Percentiles rank a stretch among this genome's conserved stretches.
These are phyloP conservation scores for Trichogramma dendrolimi DNA, from an alignment of 2,888 invertebrate genomes.

Conservation along the genomic window DNA sequence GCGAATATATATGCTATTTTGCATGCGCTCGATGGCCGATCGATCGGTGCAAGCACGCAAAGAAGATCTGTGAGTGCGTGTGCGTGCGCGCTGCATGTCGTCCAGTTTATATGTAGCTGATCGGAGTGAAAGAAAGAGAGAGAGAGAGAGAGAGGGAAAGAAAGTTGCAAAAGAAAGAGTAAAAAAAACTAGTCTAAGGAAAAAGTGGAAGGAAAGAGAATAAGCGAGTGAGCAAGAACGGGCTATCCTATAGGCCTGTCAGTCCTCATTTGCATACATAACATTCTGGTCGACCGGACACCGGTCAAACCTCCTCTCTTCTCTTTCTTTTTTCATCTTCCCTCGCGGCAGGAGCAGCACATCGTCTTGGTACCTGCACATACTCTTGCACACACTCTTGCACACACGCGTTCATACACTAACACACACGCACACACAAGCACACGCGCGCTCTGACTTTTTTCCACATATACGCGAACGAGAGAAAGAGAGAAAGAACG, in stretches of 20 bases:
- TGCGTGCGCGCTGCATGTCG: slow-evolving; percentile 7
- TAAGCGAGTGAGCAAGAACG: slow-evolving; percentile 29
- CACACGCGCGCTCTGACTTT: no score
- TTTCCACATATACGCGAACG: no score
- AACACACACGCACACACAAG: no score
- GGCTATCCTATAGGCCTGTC: slow-evolving; percentile 46
- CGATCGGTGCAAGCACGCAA: not conserved
- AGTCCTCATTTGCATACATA: slow-evolving; percentile 52
- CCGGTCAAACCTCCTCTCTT: slow-evolving; percentile 45
- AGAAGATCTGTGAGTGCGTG: slow-evolving; percentile 11
- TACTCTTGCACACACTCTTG: no score
- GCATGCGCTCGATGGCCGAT: not conserved
- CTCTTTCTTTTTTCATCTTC: slow-evolving; percentile 19
- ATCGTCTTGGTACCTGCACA: not conserved
- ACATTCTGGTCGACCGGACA: slow-evolving; percentile 52
- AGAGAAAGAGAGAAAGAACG: no score
- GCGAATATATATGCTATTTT: not conserved
- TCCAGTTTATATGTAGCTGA: no score
- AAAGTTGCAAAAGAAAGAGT: slow-evolving; percentile 27
- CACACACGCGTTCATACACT: no score
- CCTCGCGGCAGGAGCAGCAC: slow-evolving; percentile 14
- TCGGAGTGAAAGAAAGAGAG: slow-evolving; percentile 23
- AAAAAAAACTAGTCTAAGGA: slow-evolving; percentile 30
- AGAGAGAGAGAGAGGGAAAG: slow-evolving; percentile 25
- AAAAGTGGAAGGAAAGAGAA: slow-evolving; percentile 24